Base-by-base conservation (phyloP, 2,888 invertebrate species). In the Drepana falcataria region DNA sequence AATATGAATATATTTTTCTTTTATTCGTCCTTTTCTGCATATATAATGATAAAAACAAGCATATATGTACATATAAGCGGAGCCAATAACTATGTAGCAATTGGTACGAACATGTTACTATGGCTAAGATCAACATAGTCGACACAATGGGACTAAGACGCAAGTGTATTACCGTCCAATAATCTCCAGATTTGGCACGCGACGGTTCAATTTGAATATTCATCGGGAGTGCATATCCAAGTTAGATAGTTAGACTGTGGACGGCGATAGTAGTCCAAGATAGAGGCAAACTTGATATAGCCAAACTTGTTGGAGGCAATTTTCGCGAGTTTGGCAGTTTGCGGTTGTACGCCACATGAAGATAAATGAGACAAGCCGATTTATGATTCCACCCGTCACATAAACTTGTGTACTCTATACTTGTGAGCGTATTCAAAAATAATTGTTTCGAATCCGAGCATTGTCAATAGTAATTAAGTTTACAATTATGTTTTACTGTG, bases 181-280 rank as follows among this genome's bases (percentile, higher is more conserved):
- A 40, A 5, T 51, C 33, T 7, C 34, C 7, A 0, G 6, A 34
- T 2, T 48, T 1, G 35, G 54, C 49, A 54, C 57, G 58, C 62
- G 62, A 61, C 62, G 55, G 54, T 60, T 68, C 65, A 65, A 73
- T 69, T 71, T 74, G 72, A 70, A 74, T 74, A 75, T 75, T 73
- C 76, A 75, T 68, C 64, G 67, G 40, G 65, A 66, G 68, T 60
- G 56, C 52, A 60, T 61, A 71, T 33, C 41, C 3, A 51, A 72
- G 68, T 71, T 67, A 65, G 69, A 69, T 68, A 70, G 66, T 33
- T 53, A 61, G 59, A 61, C 48, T 9, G 58, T 64, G 65, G 72
- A 68, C 64, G 65, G 65, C 68, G 62, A 61, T 49, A 40, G 40
- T 68, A 69, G 61, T 59, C 58, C 63, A 66, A 70, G 72, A 74